phyloP scores from a whole-genome alignment of 2,888 invertebrate species.

The Salticus scenicus region DNA sequence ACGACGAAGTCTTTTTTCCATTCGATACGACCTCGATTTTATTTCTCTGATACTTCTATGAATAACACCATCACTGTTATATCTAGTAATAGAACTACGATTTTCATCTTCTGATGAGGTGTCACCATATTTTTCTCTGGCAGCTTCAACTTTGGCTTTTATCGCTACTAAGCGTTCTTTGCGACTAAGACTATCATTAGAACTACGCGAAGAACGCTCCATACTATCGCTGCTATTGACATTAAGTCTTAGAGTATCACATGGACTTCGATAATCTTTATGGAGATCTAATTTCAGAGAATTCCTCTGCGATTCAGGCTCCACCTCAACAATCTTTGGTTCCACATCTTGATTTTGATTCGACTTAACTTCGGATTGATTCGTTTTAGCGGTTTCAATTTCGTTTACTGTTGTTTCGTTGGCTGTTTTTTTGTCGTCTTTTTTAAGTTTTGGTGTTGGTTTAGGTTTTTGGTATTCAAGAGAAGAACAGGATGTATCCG shows the following conservation, averaged over 20 bases:
- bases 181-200: slow-evolving; percentile 69
- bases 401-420: slow-evolving; percentile 1
- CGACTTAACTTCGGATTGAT: slow-evolving; percentile 23
- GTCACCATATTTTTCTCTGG: slow-evolving; percentile 60
- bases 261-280: slow-evolving; percentile 19
- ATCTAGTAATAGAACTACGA: slow-evolving; percentile 24
- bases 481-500: slow-evolving; percentile 69
- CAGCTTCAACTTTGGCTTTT: slow-evolving; percentile 72
- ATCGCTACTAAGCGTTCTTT: slow-evolving; percentile 71
- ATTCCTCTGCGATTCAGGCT: background rate
- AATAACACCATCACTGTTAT: slow-evolving; percentile 64
- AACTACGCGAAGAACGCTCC: slow-evolving; percentile 64
- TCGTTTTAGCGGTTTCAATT: slow-evolving; percentile 17
- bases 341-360: background rate
- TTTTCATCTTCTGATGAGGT: slow-evolving; percentile 76
- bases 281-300: slow-evolving; percentile 9
- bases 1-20: slow-evolving; percentile 37
- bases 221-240: slow-evolving; percentile 63
- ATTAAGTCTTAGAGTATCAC: slow-evolving; percentile 22
- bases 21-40: slow-evolving; percentile 34
- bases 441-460: background rate
- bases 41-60: slow-evolving; percentile 72
- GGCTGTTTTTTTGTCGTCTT: background rate
- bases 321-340: background rate
- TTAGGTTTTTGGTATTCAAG: slow-evolving; percentile 65